Conservation (phyloP, 2,113 vertebrate species). For the Erinaceus europaeus region DNA sequence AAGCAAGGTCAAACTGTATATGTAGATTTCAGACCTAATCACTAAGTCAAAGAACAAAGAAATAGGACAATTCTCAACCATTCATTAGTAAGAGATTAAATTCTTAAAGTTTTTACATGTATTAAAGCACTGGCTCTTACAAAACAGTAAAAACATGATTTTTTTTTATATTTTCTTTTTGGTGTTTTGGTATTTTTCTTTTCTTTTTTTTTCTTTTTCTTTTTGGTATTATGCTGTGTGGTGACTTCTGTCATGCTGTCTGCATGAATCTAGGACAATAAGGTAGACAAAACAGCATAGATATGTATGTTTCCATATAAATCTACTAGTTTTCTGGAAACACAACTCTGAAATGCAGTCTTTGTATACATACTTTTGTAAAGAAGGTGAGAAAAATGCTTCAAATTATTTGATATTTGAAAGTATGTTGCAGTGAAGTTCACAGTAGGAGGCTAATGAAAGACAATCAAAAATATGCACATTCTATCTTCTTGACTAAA, state of each 20-base stretch:
- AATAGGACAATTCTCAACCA: background rate
- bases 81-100: background rate
- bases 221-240: too few relatives aligned
- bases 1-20: background rate
- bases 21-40: background rate
- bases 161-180: too few relatives aligned
- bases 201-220: too few relatives aligned
- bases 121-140: too few relatives aligned
- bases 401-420: background rate
- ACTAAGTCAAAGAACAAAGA: background rate
- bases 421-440: constrained; percentile 16
- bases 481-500: background rate
- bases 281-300: background rate
- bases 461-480: background rate
- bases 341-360: background rate
- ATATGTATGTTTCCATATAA: background rate
- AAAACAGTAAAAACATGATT: too few relatives aligned
- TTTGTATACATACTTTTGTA: background rate
- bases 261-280: background rate
- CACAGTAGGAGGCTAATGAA: background rate
- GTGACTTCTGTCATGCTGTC: background rate
- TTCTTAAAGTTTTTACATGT: background rate
- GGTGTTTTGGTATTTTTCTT: too few relatives aligned
- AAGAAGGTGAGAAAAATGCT: background rate
- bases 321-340: background rate